Conservation (phyloP, 2,797 vertebrate genomes). For the Pipistrellus pipistrellus region DNA sequence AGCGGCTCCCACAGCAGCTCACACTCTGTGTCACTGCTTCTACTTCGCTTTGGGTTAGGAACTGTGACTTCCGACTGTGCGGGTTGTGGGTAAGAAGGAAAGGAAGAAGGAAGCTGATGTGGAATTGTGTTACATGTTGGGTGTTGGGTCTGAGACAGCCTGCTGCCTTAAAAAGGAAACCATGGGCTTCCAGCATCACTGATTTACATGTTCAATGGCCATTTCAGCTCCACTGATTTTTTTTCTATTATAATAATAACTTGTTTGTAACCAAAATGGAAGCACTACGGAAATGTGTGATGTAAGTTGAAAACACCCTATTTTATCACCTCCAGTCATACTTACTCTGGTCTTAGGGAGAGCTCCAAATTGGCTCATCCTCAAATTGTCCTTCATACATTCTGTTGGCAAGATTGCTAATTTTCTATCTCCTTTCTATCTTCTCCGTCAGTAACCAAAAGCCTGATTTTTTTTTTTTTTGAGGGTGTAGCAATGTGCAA, state of each 20-base stretch:
- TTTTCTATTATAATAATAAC: background rate
- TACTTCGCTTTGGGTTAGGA: background rate
- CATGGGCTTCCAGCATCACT: background rate
- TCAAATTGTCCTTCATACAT: background rate
- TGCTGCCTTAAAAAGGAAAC: background rate
- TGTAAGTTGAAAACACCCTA: background rate
- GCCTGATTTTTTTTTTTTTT: background rate
- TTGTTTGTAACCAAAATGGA: background rate
- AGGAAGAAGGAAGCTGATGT: background rate
- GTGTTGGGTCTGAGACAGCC: background rate
- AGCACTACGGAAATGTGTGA: background rate
- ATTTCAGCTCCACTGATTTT: background rate
- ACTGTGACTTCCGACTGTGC: background rate
- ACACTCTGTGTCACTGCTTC: background rate
- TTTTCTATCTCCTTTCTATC: background rate
- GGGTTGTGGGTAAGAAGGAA: background rate
- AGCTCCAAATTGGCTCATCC: background rate
- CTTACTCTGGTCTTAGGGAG: background rate
- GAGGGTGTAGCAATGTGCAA: background rate
- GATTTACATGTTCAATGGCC: background rate
- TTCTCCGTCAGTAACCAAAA: slow-evolving; percentile 17
- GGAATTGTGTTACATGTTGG: background rate
- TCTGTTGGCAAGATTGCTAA: background rate
- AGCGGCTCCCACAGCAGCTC: background rate
- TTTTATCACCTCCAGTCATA: slow-evolving; percentile 1